Evolutionary conservation across 2,888 invertebrate genomes (phyloP).

Genomic region (Epistrophella euchroma): DNA sequence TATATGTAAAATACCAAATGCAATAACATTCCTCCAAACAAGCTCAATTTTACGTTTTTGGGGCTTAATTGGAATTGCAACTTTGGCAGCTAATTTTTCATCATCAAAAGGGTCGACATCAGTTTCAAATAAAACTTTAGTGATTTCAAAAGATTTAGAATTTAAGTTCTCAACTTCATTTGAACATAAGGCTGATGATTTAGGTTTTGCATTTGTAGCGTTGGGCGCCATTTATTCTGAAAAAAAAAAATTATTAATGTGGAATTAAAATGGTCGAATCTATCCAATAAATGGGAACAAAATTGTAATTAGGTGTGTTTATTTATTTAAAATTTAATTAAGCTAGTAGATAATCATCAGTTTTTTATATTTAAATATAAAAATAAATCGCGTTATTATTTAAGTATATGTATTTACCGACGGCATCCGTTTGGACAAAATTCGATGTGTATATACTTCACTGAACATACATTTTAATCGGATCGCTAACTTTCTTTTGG

Average conservation of each 20-base stretch:
- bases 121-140: conserved; percentile 17
- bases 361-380: too few species aligned
- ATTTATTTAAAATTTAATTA: too few species aligned
- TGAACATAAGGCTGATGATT: not conserved
- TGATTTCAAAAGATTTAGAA: not conserved
- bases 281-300: too few species aligned
- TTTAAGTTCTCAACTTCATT: not conserved
- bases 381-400: too few species aligned
- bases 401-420: too few species aligned
- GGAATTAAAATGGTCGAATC: too few species aligned
- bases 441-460: too few species aligned
- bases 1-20: not conserved
- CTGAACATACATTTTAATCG: too few species aligned
- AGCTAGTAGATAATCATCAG: too few species aligned
- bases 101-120: conserved; percentile 6
- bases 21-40: conserved; percentile 15
- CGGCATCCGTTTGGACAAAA: too few species aligned
- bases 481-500: too few species aligned
- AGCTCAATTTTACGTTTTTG: not conserved
- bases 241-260: not conserved
- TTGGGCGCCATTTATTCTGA: conserved; percentile 11
- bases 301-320: too few species aligned
- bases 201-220: not conserved
- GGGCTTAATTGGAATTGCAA: not conserved
- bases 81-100: not conserved